Evolutionary conservation across 2,797 vertebrate species (phyloP).

Genomic region (Apogon hyalosoma): DNA sequence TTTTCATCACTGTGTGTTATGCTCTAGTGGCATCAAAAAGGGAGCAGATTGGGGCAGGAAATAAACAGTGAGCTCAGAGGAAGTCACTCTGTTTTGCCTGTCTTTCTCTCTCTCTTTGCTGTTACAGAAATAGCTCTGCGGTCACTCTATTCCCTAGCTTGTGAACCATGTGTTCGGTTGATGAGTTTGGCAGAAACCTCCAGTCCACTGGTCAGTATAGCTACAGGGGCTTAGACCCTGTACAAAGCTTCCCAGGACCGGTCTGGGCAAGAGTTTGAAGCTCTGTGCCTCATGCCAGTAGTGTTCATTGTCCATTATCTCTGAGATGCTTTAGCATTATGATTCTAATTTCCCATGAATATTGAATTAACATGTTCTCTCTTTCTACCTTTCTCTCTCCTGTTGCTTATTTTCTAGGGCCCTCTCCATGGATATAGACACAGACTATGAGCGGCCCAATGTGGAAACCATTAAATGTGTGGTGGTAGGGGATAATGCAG

Average conservation of each 20-base stretch:
- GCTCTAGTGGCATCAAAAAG: constrained; percentile 13
- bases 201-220: constrained; percentile 62
- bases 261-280: constrained; percentile 6
- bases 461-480: constrained; percentile 96
- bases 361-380: constrained; percentile 43
- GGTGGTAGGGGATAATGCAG: constrained; percentile 93
- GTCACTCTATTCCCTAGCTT: constrained; percentile 64
- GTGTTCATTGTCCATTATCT: constrained; percentile 35
- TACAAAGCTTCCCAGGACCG: constrained; percentile 43
- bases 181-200: constrained; percentile 71
- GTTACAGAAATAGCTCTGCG: constrained; percentile 74
- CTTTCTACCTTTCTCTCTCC: constrained; percentile 4
- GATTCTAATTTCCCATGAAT: constrained; percentile 43
- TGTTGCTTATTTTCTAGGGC: constrained; percentile 73
- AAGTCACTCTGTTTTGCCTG: constrained; percentile 45
- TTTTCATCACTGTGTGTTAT: constrained; percentile 17
- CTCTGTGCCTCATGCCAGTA: constrained; percentile 18
- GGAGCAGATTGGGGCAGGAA: constrained; percentile 18
- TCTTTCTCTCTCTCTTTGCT: constrained; percentile 48
- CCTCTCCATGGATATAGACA: constrained; percentile 92
- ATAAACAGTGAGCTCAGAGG: constrained; percentile 47
- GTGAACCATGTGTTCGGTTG: constrained; percentile 71
- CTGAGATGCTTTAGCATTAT: constrained; percentile 32
- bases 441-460: constrained; percentile 94
- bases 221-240: constrained; percentile 53